Evolutionary conservation across 2,113 vertebrate species (phyloP).

Genomic region (Tupaia chinensis): DNA sequence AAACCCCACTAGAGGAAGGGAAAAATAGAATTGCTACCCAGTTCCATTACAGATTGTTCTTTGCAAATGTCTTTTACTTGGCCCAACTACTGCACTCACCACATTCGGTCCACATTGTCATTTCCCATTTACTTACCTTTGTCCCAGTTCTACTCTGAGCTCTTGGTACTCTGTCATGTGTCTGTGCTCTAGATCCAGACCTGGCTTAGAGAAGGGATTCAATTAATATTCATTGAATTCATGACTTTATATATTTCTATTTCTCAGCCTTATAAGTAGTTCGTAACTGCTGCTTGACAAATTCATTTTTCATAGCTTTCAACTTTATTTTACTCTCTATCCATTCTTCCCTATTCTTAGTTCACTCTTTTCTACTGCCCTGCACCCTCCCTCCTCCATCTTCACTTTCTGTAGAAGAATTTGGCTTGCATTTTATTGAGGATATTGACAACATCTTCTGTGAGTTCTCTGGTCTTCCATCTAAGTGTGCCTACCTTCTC

Average conservation of each 20-base stretch:
- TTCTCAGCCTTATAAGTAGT: neutral
- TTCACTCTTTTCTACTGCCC: neutral
- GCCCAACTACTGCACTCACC: neutral
- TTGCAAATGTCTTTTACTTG: neutral
- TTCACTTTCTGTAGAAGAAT: neutral
- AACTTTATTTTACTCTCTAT: neutral
- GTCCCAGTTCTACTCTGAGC: neutral
- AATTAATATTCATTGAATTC: slow-evolving; percentile 14
- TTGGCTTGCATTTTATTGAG: neutral
- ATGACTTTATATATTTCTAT: neutral
- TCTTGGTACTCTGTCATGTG: neutral
- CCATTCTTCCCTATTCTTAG: neutral
- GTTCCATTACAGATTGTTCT: neutral
- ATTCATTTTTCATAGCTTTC: neutral
- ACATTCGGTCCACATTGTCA: neutral
- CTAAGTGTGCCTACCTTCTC: neutral
- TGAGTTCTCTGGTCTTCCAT: neutral
- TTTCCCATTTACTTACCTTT: neutral
- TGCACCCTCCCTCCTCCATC: rapidly evolving
- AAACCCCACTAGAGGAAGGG: neutral
- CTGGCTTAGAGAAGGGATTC: neutral
- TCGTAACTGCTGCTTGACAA: neutral
- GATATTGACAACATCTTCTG: neutral
- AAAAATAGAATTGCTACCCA: neutral
- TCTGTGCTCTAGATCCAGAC: neutral